Evolutionary conservation across 2,113 vertebrate genomes (phyloP).

Genomic region (Ptilonorhynchus violaceus): DNA sequence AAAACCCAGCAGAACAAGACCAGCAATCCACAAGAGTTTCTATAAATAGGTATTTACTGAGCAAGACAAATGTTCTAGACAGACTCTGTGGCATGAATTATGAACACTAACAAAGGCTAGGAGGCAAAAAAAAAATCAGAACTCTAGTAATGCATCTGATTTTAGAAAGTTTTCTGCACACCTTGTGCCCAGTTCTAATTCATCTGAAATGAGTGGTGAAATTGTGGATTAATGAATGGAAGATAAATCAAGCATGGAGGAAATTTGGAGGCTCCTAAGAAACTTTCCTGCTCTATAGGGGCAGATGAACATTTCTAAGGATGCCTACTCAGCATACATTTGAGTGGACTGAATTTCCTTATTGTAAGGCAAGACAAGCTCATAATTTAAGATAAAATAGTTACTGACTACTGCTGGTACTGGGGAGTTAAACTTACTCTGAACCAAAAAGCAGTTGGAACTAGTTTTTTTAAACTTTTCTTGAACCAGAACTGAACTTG

Average conservation of each 20-base stretch:
- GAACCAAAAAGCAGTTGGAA: background rate
- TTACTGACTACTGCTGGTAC: background rate
- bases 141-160: background rate
- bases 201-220: conserved; percentile 18
- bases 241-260: background rate
- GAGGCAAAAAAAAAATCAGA: background rate
- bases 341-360: conserved; percentile 7
- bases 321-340: background rate
- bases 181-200: background rate
- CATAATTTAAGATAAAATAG: background rate
- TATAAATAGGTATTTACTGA: background rate
- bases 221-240: background rate
- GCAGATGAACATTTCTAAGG: background rate
- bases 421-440: background rate
- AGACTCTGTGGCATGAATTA: background rate
- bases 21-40: background rate
- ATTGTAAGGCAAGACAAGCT: background rate
- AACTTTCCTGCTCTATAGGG: background rate
- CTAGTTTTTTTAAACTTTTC: background rate
- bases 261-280: background rate
- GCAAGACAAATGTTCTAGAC: background rate
- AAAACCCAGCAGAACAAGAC: background rate
- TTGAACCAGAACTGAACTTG: conserved; percentile 38
- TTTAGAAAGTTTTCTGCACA: background rate
- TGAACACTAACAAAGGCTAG: background rate